Conservation (phyloP, 2,113 vertebrate genomes). For the Lampris megalopsis region DNA sequence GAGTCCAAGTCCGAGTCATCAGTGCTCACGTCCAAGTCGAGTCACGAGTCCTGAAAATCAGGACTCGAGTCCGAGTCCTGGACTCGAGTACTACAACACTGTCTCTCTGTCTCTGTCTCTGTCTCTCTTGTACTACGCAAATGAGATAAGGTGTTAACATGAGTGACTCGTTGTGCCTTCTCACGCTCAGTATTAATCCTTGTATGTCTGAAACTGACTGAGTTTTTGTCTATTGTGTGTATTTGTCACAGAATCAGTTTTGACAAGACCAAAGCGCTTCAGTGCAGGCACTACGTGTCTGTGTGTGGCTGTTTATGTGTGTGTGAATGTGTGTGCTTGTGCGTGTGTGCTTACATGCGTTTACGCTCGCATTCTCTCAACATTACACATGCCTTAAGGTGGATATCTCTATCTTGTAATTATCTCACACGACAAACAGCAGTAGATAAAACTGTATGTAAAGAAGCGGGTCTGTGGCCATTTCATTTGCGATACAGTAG, state of each 20-base stretch:
- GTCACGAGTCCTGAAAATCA: too few relatives aligned
- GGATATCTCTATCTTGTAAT: too few relatives aligned
- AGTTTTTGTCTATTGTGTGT: background rate
- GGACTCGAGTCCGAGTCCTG: too few relatives aligned
- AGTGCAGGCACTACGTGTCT: conserved; percentile 52
- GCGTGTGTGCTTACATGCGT: background rate
- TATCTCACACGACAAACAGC: too few relatives aligned
- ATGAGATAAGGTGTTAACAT: too few relatives aligned
- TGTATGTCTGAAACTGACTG: conserved; percentile 7
- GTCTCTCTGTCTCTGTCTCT: conserved; percentile 25
- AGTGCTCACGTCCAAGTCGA: too few relatives aligned
- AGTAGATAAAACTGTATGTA: too few relatives aligned
- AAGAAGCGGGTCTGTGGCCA: too few relatives aligned
- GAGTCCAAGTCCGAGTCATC: too few relatives aligned
- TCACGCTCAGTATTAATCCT: background rate
- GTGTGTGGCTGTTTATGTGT: conserved; percentile 20
- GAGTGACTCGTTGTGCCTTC: conserved; percentile 22
- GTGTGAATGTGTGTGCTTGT: conserved; percentile 5
- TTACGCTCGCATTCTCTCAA: too few relatives aligned
- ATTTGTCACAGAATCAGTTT: background rate
- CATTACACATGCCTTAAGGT: too few relatives aligned
- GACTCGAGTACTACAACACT: background rate
- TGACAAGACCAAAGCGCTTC: conserved; percentile 63
- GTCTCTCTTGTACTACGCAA: background rate
- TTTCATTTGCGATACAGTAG: too few relatives aligned